A percentile compares a stretch with the other conserved stretches of the same genome.
Conservation (phyloP, 2,113 vertebrate species). For the Cinclus mexicanus region DNA sequence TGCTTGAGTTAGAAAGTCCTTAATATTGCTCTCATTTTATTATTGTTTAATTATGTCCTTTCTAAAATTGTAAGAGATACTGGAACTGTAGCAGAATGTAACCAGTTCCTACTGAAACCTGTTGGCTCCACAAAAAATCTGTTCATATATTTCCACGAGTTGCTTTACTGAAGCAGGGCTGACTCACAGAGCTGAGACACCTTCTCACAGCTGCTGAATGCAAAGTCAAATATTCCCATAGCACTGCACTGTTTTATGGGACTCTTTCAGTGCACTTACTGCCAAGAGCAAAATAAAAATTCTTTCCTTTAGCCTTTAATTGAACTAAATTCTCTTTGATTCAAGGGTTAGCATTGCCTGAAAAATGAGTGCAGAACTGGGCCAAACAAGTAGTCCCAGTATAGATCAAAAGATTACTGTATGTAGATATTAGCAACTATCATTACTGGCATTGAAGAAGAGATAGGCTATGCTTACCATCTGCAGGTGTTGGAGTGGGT, state of each 20-base stretch:
- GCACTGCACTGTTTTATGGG: neutral
- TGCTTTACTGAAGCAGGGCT: neutral
- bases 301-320: neutral
- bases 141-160: neutral
- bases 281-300: constrained; percentile 4
- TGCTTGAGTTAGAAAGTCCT: neutral
- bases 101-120: neutral
- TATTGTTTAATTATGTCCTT: neutral
- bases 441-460: constrained; percentile 2
- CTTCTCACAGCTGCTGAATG: neutral
- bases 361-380: neutral
- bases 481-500: constrained; percentile 41
- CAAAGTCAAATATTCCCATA: neutral
- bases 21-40: neutral
- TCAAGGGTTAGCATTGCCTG: neutral
- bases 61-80: neutral
- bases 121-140: neutral
- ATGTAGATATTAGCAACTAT: neutral
- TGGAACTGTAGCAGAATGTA: neutral
- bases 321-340: neutral
- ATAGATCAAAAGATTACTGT: neutral
- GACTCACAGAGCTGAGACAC: neutral
- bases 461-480: neutral
- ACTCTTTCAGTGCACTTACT: neutral
- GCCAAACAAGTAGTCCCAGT: neutral